Base-by-base conservation (phyloP, 2,888 invertebrate species). In the Deilephila porcellus region DNA sequence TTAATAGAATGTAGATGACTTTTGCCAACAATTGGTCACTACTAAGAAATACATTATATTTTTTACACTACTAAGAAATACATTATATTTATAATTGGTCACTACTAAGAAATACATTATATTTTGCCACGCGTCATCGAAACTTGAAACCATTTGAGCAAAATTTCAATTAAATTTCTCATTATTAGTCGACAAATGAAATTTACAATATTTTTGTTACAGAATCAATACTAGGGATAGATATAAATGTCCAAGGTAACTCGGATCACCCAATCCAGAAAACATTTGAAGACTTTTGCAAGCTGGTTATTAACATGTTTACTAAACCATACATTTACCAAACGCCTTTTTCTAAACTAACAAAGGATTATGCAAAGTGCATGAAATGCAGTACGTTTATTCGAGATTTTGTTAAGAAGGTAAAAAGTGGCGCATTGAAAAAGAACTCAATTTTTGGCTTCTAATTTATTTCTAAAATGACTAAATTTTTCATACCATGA, bases 201-300 rank as follows among this genome's bases (percentile, higher is more conserved):
- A 56, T 56, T n/a, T n/a, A 19, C 4, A 67, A 52, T 52, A 45
- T 64, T 64, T 59, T 8, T 56, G 56, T 73, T 63, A 25, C 32
- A 73, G 73, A 88, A 76, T 83, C 86, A 5, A 80, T 83, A 0
- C 74, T 89, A 6, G 89, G 89, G 0, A 77, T 87, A 0, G 72
- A 79, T 25, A 75, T 87, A 7, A 72, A 81, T 20, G 80, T 81
- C 1, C 86, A 85, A 60, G 75, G 70, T 1, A 74, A 80, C 1
- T 60, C 76, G 0, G 76, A 83, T 1, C 79, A 82, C 19, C 83
- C 83, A 7, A 86, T 88, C 71, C 74, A 85, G 19, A 74, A 74
- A 3, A 81, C 86, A 0, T 85, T 89, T 17, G 83, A 85, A 0
- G 71, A 79, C 11, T 73, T 77, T 52, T 77, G 79, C 37, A 73